Evolutionary conservation across 1,140 invertebrate genomes (phyloP), one percentile per base, ranked within the genome.

Genomic region (Cyclargus thomasi): DNA sequence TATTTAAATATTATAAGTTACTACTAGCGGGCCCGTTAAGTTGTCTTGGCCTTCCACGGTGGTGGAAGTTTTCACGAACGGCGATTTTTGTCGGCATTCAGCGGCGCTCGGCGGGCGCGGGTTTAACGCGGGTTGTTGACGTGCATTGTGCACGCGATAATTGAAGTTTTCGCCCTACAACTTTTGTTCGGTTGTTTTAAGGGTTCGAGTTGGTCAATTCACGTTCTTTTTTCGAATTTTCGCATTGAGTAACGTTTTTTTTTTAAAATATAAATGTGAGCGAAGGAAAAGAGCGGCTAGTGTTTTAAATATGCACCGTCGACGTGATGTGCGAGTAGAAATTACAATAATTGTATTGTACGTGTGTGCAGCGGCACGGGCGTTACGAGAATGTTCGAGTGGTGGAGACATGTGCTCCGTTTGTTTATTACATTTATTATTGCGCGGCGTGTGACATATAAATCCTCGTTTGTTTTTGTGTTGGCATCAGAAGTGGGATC

Each of bases 401-500:
- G 39, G 39, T 8, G 3, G 39, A 47, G 0, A 47, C 39, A 47
- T 47, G 39, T 47, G 39, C 14, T 47, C 14, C 7, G 39, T 3
- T 4, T 47, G 0, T 47, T 47, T 47, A 47, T 47, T 47, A 47
- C 39, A 47, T 47, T 16, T 47, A 47, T 47, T 14, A 16, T 47
- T 47, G 39, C 39, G 39, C 39, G 39, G 39, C 39, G 39, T 47
- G 14, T 47, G 39, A 47, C 39, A 47, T 47, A 47, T 47, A 47
- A 47, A 47, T 47, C 39, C 39, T 47, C 39, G 39, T 47, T 47
- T 47, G 39, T 47, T 47, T 47, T 47, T 47, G 39, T 47, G 39
- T 47, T 47, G 39, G 39, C 39, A 47, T 47, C 39, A 47, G 39
- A 47, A 47, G 39, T 47, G 39, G 39, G 39, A 47, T 47, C 39